phyloP scores from a whole-genome alignment of 2,888 invertebrate species.

The Philaethria dido region DNA sequence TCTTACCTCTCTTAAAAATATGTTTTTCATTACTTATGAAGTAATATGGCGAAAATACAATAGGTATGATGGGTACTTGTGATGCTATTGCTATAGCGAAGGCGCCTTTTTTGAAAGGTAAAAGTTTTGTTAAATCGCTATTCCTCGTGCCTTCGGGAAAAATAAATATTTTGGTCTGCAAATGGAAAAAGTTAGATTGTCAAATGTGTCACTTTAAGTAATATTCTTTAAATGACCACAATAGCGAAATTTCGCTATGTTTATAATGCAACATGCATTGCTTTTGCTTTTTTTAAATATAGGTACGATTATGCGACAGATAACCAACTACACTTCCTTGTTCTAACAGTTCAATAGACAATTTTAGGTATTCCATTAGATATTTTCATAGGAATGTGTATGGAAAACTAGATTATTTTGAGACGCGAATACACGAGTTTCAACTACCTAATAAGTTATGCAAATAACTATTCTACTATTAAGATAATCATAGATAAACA shows the following conservation, averaged over 20 bases:
- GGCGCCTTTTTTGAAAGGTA: slow-evolving; percentile 90
- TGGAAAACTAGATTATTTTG: not conserved
- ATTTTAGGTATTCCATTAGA: not conserved
- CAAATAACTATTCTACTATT: not conserved
- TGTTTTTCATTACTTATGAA: slow-evolving; percentile 78
- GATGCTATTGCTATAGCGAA: slow-evolving; percentile 88
- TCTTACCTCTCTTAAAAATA: slow-evolving; percentile 79
- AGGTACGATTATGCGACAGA: no score
- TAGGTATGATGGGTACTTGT: slow-evolving; percentile 87
- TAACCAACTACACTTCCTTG: no score
- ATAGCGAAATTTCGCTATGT: not conserved
- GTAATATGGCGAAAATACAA: slow-evolving; percentile 87
- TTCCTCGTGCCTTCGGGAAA: slow-evolving; percentile 90
- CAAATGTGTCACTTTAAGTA: not conserved
- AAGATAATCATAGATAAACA: not conserved
- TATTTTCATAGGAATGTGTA: not conserved
- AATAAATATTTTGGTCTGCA: slow-evolving; percentile 87
- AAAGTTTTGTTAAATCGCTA: slow-evolving; percentile 78
- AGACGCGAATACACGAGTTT: not conserved
- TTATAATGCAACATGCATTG: not conserved
- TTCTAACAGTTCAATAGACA: not conserved
- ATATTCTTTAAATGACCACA: not conserved
- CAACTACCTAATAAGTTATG: no score
- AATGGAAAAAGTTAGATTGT: slow-evolving; percentile 31
- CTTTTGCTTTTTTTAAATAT: no score